phyloP scores from a whole-genome alignment of 2,113 vertebrate species.

The Neoarius graeffei region DNA sequence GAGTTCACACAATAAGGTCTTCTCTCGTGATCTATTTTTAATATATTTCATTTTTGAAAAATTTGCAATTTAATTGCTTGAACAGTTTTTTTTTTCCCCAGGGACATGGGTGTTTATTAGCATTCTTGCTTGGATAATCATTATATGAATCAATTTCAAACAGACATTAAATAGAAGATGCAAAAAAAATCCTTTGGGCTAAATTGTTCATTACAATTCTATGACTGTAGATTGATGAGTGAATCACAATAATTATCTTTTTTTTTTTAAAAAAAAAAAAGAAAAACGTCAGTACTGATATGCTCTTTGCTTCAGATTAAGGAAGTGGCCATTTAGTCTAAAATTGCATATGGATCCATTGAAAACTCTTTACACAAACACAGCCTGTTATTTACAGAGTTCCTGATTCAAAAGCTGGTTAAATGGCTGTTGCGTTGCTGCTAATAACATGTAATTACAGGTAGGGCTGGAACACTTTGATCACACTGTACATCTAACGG shows the following conservation, averaged over 20 bases:
- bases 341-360: background rate
- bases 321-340: background rate
- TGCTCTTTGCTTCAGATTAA: background rate
- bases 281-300: background rate
- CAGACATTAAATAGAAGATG: slow-evolving; percentile 35
- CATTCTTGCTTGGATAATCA: slow-evolving; percentile 43
- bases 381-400: background rate
- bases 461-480: slow-evolving; percentile 21
- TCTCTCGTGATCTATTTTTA: slow-evolving; percentile 2
- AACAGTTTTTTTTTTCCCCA: slow-evolving; percentile 19
- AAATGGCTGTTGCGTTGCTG: slow-evolving; percentile 23
- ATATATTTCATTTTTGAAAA: slow-evolving; percentile 5
- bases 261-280: background rate
- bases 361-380: slow-evolving; percentile 8
- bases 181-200: slow-evolving; percentile 21
- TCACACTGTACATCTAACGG: background rate
- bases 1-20: background rate
- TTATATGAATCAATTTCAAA: slow-evolving; percentile 37
- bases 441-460: slow-evolving; percentile 34
- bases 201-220: background rate
- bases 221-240: slow-evolving; percentile 4
- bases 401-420: background rate
- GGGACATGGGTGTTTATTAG: slow-evolving; percentile 28
- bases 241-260: background rate
- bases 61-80: slow-evolving; percentile 34